phyloP scores from a whole-genome alignment of 1,140 invertebrate genomes.

The Drosophila ercepeae region DNA sequence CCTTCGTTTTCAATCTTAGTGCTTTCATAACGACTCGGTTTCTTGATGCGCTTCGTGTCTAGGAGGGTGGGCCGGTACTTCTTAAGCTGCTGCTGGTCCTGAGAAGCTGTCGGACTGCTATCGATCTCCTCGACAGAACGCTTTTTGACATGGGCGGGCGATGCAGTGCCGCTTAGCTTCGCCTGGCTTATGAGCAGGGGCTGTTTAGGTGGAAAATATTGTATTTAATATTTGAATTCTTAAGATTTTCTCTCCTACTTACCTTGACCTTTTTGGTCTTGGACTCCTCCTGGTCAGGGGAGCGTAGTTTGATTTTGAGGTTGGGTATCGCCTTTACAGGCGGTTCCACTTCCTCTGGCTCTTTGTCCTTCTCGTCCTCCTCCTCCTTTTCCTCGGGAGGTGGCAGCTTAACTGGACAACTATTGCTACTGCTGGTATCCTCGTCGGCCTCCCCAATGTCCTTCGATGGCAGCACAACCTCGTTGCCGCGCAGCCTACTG shows the following conservation, averaged over 20 bases:
- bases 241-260: slow-evolving; percentile 4
- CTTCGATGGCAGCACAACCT: slow-evolving; percentile 85
- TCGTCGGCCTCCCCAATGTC: slow-evolving; percentile 87
- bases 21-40: slow-evolving; percentile 72
- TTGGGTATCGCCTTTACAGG: slow-evolving; percentile 63
- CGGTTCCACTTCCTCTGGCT: slow-evolving; percentile 52
- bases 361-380: slow-evolving; percentile 63
- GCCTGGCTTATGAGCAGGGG: slow-evolving; percentile 66
- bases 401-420: slow-evolving; percentile 76
- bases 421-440: slow-evolving; percentile 85
- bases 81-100: slow-evolving; percentile 62
- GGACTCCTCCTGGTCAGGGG: slow-evolving; percentile 47
- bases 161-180: slow-evolving; percentile 43
- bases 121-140: slow-evolving; percentile 62
- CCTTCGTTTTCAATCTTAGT: slow-evolving; percentile 74
- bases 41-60: slow-evolving; percentile 74
- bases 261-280: slow-evolving; percentile 66
- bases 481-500: slow-evolving; percentile 88
- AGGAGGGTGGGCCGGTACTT: slow-evolving; percentile 60
- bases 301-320: slow-evolving; percentile 75
- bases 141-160: slow-evolving; percentile 63
- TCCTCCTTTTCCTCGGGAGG: slow-evolving; percentile 76
- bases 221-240: not conserved
- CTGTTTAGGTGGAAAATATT: slow-evolving; percentile 18
- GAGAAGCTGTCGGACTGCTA: slow-evolving; percentile 38